Conservation (phyloP, 2,113 vertebrate genomes). For the Nesoenas mayeri region DNA sequence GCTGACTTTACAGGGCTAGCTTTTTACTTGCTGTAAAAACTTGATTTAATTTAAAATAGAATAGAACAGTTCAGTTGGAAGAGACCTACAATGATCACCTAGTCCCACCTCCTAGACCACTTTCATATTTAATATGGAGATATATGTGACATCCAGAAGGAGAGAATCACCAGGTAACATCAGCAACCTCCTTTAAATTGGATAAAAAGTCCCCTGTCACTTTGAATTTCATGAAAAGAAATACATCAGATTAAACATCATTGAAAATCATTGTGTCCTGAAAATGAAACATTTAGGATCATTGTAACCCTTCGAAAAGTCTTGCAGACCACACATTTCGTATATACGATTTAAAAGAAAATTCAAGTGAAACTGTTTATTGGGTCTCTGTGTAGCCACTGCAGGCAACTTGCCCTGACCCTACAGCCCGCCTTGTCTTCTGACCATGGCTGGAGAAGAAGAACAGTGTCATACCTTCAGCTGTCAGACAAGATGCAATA, state of each 20-base stretch:
- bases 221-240: neutral
- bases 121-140: neutral
- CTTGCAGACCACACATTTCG: neutral
- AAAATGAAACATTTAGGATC: neutral
- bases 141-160: neutral
- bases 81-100: neutral
- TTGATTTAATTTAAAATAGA: neutral
- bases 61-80: neutral
- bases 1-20: neutral
- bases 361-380: neutral
- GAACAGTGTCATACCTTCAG: neutral
- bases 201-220: neutral
- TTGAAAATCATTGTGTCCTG: neutral
- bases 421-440: neutral
- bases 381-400: neutral
- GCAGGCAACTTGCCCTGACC: neutral
- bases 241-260: neutral
- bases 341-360: neutral
- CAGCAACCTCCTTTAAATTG: neutral
- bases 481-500: neutral
- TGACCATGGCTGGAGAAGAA: neutral
- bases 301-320: neutral
- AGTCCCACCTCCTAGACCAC: neutral
- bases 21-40: neutral
- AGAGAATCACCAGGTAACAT: neutral